phyloP scores from a whole-genome alignment of 2,113 vertebrate genomes.

The Xiphias gladius region DNA sequence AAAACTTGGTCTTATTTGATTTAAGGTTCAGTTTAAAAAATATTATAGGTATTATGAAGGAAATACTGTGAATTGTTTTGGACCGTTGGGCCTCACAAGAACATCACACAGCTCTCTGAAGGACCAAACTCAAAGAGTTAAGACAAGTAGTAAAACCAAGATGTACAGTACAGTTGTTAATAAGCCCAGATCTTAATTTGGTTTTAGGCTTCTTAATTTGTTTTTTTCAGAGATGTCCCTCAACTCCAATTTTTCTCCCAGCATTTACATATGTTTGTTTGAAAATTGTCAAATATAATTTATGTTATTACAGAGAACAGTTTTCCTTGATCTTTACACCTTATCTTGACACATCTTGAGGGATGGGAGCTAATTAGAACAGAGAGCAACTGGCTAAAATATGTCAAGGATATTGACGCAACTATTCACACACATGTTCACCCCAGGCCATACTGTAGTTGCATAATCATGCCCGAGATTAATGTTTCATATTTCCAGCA shows the following conservation, averaged over 20 bases:
- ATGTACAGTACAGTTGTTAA: neutral
- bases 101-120: neutral
- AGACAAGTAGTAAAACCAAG: neutral
- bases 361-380: slow-evolving; percentile 54
- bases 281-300: neutral
- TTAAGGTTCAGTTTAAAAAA: slow-evolving; percentile 23
- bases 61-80: neutral
- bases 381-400: slow-evolving; percentile 2
- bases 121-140: neutral
- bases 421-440: slow-evolving; percentile 32
- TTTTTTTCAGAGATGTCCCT: neutral
- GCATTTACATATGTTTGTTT: slow-evolving; percentile 1
- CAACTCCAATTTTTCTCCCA: neutral
- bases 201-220: neutral
- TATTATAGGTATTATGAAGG: neutral
- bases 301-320: neutral
- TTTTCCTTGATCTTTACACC: slow-evolving; percentile 44
- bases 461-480: slow-evolving; percentile 15
- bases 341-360: slow-evolving; percentile 64
- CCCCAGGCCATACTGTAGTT: neutral
- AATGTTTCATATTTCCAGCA: slow-evolving; percentile 14
- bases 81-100: neutral
- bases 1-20: slow-evolving; percentile 59
- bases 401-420: slow-evolving; percentile 63
- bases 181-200: neutral